Evolutionary conservation across 2,797 vertebrate genomes (phyloP), one percentile per base, ranked within the genome.

Genomic region (Rhodeus uyekii): DNA sequence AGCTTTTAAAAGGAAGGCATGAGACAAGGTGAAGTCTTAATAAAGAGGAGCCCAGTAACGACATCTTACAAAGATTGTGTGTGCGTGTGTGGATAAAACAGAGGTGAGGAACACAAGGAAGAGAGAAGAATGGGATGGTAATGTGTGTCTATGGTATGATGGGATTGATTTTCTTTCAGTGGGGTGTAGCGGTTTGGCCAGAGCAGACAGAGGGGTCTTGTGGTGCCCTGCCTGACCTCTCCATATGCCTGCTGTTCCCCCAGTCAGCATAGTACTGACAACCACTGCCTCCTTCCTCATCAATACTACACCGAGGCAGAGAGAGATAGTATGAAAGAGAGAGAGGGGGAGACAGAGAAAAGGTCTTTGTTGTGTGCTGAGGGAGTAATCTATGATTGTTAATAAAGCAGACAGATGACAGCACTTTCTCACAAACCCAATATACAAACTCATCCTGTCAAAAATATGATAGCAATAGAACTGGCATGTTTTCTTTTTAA

Each of bases 101-200:
- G 84, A 81, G 69, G 32, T 48, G 50, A 60, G 65, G 80, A 84
- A 77, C 48, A 69, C 74, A 76, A 81, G 60, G 8, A 46, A 63
- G 60, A 71, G 68, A 78, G 65, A 16, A 50, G 19, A 48, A 63
- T 1, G 60, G 72, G 55, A 44, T 60, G 77, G 61, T 53, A 89
- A 89, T 92, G 64, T 90, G 63, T 83, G 69, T 75, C 80, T 68
- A 93, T 93, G 91, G 94, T 93, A 94, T 95, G 93, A 94, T 94
- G 95, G 94, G 94, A 96, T 96, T 95, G 95, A 96, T 96, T 96
- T 96, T 95, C 95, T 95, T 95, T 96, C 96, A 96, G 93, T 94
- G 87, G 93, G 93, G 93, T 94, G 95, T 94, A 94, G 94, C 68
- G 94, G 93, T 91, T 89, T 93, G 94, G 91, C 50, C 75, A 39